Percentiles rank a stretch among this genome's conserved stretches.
These are phyloP conservation scores for Tenthredo distinguenda DNA, from an alignment of 2,888 invertebrate species.

Conservation along the genomic window DNA sequence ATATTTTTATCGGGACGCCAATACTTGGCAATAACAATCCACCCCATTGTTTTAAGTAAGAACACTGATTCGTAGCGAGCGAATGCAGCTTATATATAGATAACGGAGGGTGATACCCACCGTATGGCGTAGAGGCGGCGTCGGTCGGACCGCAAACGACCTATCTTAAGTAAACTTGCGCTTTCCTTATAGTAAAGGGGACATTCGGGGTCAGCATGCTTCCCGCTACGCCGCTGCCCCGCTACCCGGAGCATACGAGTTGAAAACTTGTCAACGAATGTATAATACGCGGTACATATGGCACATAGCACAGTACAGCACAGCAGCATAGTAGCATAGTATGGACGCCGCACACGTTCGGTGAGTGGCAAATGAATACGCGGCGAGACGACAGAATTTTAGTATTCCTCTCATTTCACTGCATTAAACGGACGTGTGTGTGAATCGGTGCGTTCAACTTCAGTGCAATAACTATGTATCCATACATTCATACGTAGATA, in stretches of 20 bases:
- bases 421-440: constrained; percentile 10
- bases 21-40: neutral
- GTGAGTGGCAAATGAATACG: constrained; percentile 44
- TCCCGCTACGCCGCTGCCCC: constrained; percentile 9
- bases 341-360: constrained; percentile 15
- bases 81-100: neutral
- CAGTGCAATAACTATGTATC: neutral
- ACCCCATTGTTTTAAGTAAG: neutral
- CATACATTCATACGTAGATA: neutral
- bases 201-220: constrained; percentile 29
- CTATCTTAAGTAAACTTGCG: constrained; percentile 64
- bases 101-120: neutral
- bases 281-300: constrained; percentile 5
- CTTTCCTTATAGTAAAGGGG: constrained; percentile 60
- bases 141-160: constrained; percentile 53
- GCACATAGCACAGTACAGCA: neutral
- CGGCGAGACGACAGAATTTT: constrained; percentile 9
- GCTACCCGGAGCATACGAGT: neutral
- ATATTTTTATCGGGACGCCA: neutral
- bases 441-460: constrained; percentile 13
- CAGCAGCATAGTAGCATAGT: constrained; percentile 9
- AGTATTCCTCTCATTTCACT: constrained; percentile 28
- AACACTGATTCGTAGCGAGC: neutral
- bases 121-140: constrained; percentile 46
- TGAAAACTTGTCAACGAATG: constrained; percentile 32